Evolutionary conservation across 2,797 vertebrate genomes (phyloP), one percentile per base, ranked within the genome.

Genomic region (Hyperoplus lanceolatus): DNA sequence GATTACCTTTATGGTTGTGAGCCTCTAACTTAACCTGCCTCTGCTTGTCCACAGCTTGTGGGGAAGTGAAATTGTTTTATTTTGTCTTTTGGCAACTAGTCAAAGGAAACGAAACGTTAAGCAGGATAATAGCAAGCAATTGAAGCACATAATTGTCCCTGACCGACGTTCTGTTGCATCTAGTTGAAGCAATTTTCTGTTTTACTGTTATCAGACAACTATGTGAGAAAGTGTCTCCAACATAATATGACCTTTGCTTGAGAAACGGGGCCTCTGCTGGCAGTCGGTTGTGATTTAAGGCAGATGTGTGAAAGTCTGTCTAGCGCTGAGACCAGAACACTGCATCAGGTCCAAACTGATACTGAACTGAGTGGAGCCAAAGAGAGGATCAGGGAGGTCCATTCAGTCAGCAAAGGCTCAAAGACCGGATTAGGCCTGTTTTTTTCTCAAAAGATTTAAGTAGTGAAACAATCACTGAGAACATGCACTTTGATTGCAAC

Each of bases 281-380:
- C 87, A 90, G 82, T 73, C 8, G 8, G 53, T 63, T 73, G 83
- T 83, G 87, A 94, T 93, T 90, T 84, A 86, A 93, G 83, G 86
- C 93, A 95, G 89, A 94, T 94, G 92, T 94, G 87, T 92, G 85
- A 84, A 88, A 85, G 72, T 81, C 63, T 82, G 70, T 59, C 73
- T 83, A 78, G 84, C 45, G 36, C 56, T 70, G 48, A 77, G 63
- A 80, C 60, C 53, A 15, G 43, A 72, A 70, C 60, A 82, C 29
- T 58, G 65, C 70, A 84, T 77, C 55, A 58, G 66, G 74, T 87
- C 67, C 82, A 83, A 76, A 67, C 54, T 53, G 61, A 70, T 64
- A 65, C 74, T 8, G 46, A 74, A 70, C 29, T 14, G 46, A 74
- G 67, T 74, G 21, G 16, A 77, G 75, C 69, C 77, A 73, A 80